phyloP scores from a whole-genome alignment of 2,888 invertebrate species.

The Catocala fraxini region DNA sequence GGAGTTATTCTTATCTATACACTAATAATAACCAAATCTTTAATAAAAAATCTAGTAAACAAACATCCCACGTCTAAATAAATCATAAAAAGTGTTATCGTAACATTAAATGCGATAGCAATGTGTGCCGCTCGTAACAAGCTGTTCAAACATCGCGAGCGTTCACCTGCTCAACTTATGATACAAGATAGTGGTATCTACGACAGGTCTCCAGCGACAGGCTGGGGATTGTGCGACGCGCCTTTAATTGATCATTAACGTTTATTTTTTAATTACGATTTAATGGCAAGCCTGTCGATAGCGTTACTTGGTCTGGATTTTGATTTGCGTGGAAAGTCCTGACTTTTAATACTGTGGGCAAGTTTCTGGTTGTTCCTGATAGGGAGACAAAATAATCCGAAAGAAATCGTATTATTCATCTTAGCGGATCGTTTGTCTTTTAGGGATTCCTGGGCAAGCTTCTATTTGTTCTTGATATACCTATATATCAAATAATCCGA shows the following conservation, averaged over 20 bases:
- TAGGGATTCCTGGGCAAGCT: too few relatives aligned
- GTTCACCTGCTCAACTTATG: slow-evolving; percentile 74
- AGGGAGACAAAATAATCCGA: too few relatives aligned
- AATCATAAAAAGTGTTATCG: slow-evolving; percentile 40
- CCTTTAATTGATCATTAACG: slow-evolving; percentile 45
- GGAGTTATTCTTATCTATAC: too few relatives aligned
- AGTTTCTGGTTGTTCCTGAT: too few relatives aligned
- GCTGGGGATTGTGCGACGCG: slow-evolving; percentile 6
- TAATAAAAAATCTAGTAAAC: slow-evolving; percentile 13
- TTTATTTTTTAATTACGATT: slow-evolving; percentile 22
- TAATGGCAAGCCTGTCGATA: too few relatives aligned
- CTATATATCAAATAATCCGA: too few relatives aligned
- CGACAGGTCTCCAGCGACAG: slow-evolving; percentile 50
- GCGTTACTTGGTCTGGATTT: too few relatives aligned
- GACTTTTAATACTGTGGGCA: too few relatives aligned
- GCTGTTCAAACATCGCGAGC: slow-evolving; percentile 67
- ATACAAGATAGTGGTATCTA: slow-evolving; percentile 64
- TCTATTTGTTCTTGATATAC: too few relatives aligned
- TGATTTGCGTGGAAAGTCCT: too few relatives aligned
- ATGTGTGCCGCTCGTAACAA: slow-evolving; percentile 58
- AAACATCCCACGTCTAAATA: slow-evolving; percentile 15
- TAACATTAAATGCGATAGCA: slow-evolving; percentile 68
- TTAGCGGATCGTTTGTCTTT: too few relatives aligned
- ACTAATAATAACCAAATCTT: neutral
- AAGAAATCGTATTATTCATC: too few relatives aligned